Base-by-base conservation (phyloP, 2,113 vertebrate genomes). In the Rhea pennata region DNA sequence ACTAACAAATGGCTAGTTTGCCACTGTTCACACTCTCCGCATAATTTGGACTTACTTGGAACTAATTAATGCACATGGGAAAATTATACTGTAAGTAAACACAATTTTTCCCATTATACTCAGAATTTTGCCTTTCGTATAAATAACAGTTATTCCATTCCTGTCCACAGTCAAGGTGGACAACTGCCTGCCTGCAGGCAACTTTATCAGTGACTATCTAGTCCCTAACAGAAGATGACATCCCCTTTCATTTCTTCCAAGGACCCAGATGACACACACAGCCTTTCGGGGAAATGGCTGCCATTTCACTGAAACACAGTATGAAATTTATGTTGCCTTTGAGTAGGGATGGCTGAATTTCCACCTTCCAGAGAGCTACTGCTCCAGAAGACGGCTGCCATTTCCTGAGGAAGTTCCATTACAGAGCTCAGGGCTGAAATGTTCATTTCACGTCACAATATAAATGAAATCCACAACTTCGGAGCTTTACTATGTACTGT, bases 1-100 rank as follows among this genome's bases (percentile, higher is more conserved):
- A 77, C n/a, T 61, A 93, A 88, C 12, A 91, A 95, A 77, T 36
- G 64, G 12, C 36, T 73, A 42, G 33, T 74, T 88, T 90, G 50
- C 72, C 33, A 64, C 80, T 79, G 75, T n/a, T 91, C 1, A 0
- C 1, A 2, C 26, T 31, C 15, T 31, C 66, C 81, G 61, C 44
- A 51, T 91, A 80, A 56, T 91, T 80, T 31, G 10, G 53, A 64
- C 17, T 40, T 71, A 53, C 16, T 72, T 33, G 33, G 20, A 79
- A 91, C 79, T 77, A 94, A 91, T 50, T 78, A 66, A 88, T 21
- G n/a, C 42, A 84, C 26, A 27, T 21, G 64, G 59, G 64, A 85
- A 96, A 93, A 87, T 23, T 7, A 77, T 4, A 21, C n/a, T 76
- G 40, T 15, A 64, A 85, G 48, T 48, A 31, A 72, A 85, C 90